Percentiles rank a stretch among this genome's conserved stretches.
Evolutionary conservation across 2,113 vertebrate species (phyloP).

Genomic region (Phaethornis superciliosus): DNA sequence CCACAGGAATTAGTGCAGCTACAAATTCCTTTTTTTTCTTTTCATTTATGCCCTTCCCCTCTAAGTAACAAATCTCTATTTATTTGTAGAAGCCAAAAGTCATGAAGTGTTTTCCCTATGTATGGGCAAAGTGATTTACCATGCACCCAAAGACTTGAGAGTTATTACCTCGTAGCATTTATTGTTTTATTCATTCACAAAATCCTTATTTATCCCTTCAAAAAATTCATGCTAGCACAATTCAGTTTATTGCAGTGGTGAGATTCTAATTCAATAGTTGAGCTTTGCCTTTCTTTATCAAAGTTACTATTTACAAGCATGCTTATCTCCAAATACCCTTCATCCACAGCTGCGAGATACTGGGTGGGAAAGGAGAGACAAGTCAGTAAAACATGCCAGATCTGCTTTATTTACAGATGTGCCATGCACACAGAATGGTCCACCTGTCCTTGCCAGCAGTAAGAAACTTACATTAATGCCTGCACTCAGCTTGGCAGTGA

Average conservation of each 20-base stretch:
- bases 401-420: background rate
- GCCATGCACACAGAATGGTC: background rate
- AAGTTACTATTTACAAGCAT: background rate
- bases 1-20: slow-evolving; percentile 51
- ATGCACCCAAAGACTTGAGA: background rate
- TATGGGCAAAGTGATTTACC: background rate
- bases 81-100: background rate
- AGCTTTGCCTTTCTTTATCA: background rate
- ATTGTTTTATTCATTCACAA: background rate
- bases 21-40: background rate
- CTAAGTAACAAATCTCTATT: background rate
- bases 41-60: background rate
- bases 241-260: background rate
- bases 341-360: background rate
- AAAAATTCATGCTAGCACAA: background rate
- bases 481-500: background rate
- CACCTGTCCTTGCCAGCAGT: background rate
- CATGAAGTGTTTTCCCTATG: background rate
- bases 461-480: background rate
- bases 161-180: background rate
- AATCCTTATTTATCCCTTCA: background rate
- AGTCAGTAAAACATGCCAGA: background rate
- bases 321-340: slow-evolving; percentile 6
- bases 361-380: background rate
- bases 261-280: background rate